Base-by-base conservation (phyloP, 1,140 invertebrate genomes). In the Scaptomyza graminum region DNA sequence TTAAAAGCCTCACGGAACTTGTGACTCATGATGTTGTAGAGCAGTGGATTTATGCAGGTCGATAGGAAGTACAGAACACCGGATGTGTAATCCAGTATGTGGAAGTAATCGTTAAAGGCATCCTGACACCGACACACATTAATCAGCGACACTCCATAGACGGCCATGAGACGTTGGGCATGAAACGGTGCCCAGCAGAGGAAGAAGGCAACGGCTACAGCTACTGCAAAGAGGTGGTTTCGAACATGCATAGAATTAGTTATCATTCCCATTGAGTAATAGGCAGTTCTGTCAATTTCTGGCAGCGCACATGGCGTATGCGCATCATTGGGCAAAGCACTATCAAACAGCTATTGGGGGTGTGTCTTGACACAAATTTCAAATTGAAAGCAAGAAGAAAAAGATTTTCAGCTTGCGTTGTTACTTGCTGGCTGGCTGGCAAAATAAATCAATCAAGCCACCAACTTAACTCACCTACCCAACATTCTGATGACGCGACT, bases 171-270 rank as follows among this genome's bases (percentile, higher is more conserved):
- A 2, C 96, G 92, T 84, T 99, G 98, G 0, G 96, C 95, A 87
- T 99, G 97, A 91, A 98, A 98, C 5, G 98, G 97, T 0, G 97
- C 97, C 97, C 97, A 99, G 92, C 97, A 98, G 12, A 98, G 93
- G 92, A 98, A 98, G 92, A 99, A 99, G 3, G 97, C 96, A 6
- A 97, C 95, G n/a, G 98, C 97, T 7, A 99, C 97, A 60, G 97
- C 97, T 90, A 98, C 97, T 98, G 94, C 78, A 85, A 85, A 71
- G 66, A 87, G 22, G 61, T 69, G 56, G 39, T 52, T 57, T 57
- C 22, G n/a, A 72, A 47, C 63, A 55, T 43, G 41, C 50, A 49
- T 13, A 59, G 60, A 52, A 61, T 74, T 70, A 66, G 50, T 3
- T 39, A n/a, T 44, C n/a, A 25, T 34, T 39, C 12, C 22, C 12